A percentile compares a stretch with the other conserved stretches of the same genome.
Evolutionary conservation across 2,113 vertebrate genomes (phyloP).

Genomic region (Peromyscus maniculatus): DNA sequence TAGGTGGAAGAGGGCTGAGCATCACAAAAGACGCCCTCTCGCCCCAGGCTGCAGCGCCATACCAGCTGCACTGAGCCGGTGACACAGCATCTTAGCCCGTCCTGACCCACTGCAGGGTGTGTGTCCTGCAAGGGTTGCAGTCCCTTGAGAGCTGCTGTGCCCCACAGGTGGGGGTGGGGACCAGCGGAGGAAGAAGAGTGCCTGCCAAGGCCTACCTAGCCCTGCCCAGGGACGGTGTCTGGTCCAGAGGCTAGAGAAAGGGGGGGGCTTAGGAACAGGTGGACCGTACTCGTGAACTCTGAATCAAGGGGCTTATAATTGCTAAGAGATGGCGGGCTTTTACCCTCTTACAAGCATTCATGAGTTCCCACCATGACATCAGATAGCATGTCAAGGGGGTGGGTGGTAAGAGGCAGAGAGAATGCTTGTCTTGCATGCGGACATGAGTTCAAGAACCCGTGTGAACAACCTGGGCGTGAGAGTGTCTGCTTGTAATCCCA

Average conservation of each 20-base stretch:
- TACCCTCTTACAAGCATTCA: neutral
- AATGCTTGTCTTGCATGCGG: neutral
- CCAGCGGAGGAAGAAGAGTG: neutral
- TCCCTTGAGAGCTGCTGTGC: too few relatives aligned
- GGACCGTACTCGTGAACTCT: accelerated
- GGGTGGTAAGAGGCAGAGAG: neutral
- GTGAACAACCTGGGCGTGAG: neutral
- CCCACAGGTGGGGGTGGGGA: neutral
- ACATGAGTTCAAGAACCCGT: neutral
- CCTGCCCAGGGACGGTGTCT: neutral
- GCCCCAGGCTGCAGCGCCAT: neutral
- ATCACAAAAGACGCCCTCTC: too few relatives aligned
- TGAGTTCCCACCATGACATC: neutral
- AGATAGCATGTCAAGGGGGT: neutral
- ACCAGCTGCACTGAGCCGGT: neutral
- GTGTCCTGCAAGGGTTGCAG: neutral
- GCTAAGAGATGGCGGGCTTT: neutral
- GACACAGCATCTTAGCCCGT: neutral
- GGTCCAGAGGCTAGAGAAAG: too few relatives aligned
- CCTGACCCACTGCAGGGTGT: neutral
- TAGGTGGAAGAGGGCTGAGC: too few relatives aligned
- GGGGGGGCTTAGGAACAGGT: neutral
- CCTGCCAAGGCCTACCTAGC: neutral
- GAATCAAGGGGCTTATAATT: neutral
- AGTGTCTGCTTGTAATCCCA: neutral